Conservation (phyloP, 2,888 invertebrate genomes). For the Podabrus alpinus region DNA sequence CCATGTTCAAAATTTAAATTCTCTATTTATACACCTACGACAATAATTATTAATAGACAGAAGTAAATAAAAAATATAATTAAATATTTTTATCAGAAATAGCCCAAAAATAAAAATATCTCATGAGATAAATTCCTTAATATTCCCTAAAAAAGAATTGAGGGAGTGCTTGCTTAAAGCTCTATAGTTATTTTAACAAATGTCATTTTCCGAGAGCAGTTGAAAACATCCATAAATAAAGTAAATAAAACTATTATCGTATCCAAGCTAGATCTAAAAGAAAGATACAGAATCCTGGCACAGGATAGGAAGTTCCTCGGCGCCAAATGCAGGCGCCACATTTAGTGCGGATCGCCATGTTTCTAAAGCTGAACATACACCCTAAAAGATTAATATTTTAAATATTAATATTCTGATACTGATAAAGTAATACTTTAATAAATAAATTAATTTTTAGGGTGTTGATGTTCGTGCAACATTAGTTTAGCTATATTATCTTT, state of each 20-base stretch:
- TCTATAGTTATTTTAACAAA: slow-evolving; percentile 52
- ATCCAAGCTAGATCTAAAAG: slow-evolving; percentile 32
- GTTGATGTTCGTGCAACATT: background rate
- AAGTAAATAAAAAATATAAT: background rate
- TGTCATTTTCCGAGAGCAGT: slow-evolving; percentile 52
- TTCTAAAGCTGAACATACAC: slow-evolving; percentile 15
- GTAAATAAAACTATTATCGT: slow-evolving; percentile 53
- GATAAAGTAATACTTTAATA: background rate
- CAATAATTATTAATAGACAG: background rate
- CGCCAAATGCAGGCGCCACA: slow-evolving; percentile 41
- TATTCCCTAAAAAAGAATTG: background rate
- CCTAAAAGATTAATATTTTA: background rate
- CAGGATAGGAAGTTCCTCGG: slow-evolving; percentile 39
- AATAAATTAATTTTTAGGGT: no score
- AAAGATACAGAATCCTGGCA: slow-evolving; percentile 34
- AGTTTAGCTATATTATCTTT: background rate
- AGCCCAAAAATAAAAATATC: background rate
- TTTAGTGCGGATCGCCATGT: slow-evolving; percentile 29
- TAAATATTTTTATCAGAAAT: background rate
- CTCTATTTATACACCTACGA: background rate
- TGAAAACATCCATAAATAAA: slow-evolving; percentile 57
- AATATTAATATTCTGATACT: background rate
- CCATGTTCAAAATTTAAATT: background rate
- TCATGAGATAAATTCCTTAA: background rate
- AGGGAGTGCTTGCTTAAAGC: background rate